Base-by-base conservation (phyloP, 2,113 vertebrate genomes). In the Salvator merianae region DNA sequence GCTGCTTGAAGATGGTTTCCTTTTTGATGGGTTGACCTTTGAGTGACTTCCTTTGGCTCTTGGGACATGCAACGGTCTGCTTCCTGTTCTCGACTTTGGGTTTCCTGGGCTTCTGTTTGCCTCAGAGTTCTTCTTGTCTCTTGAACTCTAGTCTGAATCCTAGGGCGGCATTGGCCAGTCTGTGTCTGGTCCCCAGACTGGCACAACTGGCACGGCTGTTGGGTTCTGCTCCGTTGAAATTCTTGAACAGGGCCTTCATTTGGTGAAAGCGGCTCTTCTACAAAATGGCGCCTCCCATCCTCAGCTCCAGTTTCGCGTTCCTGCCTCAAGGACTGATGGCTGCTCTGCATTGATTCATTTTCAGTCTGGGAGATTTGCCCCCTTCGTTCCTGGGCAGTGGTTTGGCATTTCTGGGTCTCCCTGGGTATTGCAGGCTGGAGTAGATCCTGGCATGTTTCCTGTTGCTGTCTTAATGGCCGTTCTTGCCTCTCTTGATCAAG, bases 391-490 rank as follows among this genome's bases (percentile, higher is more conserved):
- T 79, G 71, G 38, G 53, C 20, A 83, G 36, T 1, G 30, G 70
- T 50, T 8, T 69, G 72, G 26, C 2, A 2, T 32, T 84, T 14
- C n/a, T 87, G 77, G 2, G 3, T 1, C 36, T 86, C 40, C 50
- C 69, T 62, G 32, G 83, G 82, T 1, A 0, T 12, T 14, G 68
- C 63, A 7, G 62, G 38, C 76, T 74, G 3, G 0, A 16, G 70
- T 32, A 40, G 12, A 32, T 50, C 40, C 9, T 1, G 50, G 12
- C 6, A 69, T 30, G 0, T 1, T 4, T 72, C 59, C 6, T 9
- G 53, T 30, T 20, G 0, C 16, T 13, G 24, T 0, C 2, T 36
- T 3, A 4, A 0, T 0, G 0, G 4, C 0, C 24, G 36, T 75
- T 66, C 78, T 0, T 2, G 2, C 0, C 1, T 47, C 30, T 74